Evolutionary conservation across 2,113 vertebrate species (phyloP).

Genomic region (Stegastes partitus): DNA sequence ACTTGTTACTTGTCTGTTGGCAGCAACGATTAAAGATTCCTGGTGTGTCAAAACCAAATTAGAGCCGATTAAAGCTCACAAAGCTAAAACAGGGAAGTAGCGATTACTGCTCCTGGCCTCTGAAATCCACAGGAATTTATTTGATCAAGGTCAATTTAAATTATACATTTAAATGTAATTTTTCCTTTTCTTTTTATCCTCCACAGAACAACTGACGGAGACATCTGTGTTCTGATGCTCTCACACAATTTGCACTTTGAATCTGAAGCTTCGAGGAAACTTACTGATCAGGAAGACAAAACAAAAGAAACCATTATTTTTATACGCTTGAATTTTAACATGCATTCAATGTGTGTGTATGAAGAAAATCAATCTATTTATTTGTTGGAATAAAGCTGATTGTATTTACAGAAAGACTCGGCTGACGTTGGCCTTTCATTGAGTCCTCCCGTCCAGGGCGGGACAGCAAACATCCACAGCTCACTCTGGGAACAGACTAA

Average conservation of each 20-base stretch:
- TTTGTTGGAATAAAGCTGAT: conserved; percentile 35
- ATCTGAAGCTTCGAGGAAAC: neutral
- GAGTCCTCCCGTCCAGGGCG: neutral
- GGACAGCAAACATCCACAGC: neutral
- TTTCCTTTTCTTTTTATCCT: neutral
- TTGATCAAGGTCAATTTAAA: no score
- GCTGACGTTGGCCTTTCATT: no score
- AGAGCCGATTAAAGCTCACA: no score
- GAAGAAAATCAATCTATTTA: conserved; percentile 26
- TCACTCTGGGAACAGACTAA: neutral
- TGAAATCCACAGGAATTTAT: no score
- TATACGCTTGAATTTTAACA: conserved; percentile 1
- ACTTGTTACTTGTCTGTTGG: no score
- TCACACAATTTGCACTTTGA: conserved; percentile 52
- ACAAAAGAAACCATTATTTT: neutral
- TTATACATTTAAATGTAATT: no score
- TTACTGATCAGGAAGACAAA: neutral
- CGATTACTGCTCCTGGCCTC: no score
- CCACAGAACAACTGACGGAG: conserved; percentile 55
- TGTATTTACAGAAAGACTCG: conserved; percentile 10
- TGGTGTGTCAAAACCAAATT: no score
- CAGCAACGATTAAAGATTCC: no score
- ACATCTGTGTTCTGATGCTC: neutral
- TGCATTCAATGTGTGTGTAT: conserved; percentile 20
- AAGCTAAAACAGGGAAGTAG: no score